phyloP scores from a whole-genome alignment of 2,113 vertebrate genomes.

The Peromyscus leucopus region DNA sequence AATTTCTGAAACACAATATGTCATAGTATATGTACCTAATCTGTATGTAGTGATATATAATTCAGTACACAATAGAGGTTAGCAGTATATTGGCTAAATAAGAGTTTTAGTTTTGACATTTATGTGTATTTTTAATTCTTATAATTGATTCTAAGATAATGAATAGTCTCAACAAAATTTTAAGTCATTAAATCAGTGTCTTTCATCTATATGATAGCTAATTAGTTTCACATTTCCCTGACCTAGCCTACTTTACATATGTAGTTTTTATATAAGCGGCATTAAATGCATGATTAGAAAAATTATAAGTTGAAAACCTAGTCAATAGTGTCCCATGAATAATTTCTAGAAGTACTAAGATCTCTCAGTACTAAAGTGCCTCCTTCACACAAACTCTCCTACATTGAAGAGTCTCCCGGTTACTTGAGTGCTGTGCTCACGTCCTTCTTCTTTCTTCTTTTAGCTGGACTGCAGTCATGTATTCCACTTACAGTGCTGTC shows the following conservation, averaged over 20 bases:
- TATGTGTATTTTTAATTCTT: constrained; percentile 44
- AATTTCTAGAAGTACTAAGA: background rate
- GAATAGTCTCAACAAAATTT: constrained; percentile 19
- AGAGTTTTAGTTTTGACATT: constrained; percentile 38
- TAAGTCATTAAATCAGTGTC: constrained; percentile 47
- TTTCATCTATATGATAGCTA: background rate
- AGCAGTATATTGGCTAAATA: background rate
- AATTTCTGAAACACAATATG: constrained; percentile 31
- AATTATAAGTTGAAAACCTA: background rate
- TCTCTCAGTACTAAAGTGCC: background rate
- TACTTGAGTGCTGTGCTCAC: background rate
- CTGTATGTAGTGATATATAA: background rate
- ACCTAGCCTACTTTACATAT: background rate
- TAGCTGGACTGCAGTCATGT: constrained; percentile 99
- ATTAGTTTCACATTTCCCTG: constrained; percentile 42
- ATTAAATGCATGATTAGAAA: background rate
- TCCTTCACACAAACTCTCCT: background rate
- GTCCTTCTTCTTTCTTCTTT: constrained; percentile 69
- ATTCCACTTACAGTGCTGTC: constrained; percentile 98
- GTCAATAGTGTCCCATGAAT: background rate
- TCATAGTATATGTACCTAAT: background rate
- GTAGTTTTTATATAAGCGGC: background rate
- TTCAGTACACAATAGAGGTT: background rate
- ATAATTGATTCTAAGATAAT: constrained; percentile 35
- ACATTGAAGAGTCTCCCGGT: background rate